Base-by-base conservation (phyloP, 1,140 invertebrate species). In the Linepithema humile region DNA sequence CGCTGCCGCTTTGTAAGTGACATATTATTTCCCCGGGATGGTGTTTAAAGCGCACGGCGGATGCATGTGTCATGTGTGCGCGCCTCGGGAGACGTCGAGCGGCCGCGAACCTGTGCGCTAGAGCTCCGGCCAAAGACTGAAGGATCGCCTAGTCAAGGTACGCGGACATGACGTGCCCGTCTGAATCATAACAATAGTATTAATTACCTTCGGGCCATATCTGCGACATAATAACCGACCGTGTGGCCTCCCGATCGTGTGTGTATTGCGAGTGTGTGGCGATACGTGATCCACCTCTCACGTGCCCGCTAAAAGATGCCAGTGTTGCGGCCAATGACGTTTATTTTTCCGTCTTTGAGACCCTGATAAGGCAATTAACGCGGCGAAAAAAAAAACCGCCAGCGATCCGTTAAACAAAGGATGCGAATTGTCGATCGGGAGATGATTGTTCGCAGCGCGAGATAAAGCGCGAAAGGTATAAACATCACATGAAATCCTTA, bases 171-270 rank as follows among this genome's bases (percentile, higher is more conserved):
- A 85, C 84, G 72, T 85, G 85, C 55, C 60, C 83, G 74, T 80
- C 70, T 83, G 85, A 91, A 94, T 93, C 93, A 93, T 94, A 94
- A 94, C 92, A 94, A 94, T 93, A 93, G 92, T 93, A 92, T 91
- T 93, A 93, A 94, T 94, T 93, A 90, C 89, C 88, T 90, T 83
- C 87, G 85, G 90, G 89, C 85, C 90, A 88, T 93, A 93, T 92
- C 90, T 90, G 87, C 85, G 55, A 88, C 91, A 93, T 93, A 94
- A 93, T 91, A 93, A 92, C 91, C 84, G 89, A 75, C 88, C 90
- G 29, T 45, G 48, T 26, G 57, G 69, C 38, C 67, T 82, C 45
- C 48, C 48, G 50, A 53, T n/a, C 65, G 45, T 50, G 23, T 62
- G 20, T 83, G 35, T 15, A 23, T 48, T 17, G 15, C 20, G 26